These are phyloP conservation scores for Tonatia bakeri DNA, from an alignment of 2,113 vertebrate species.

Conservation along the genomic window DNA sequence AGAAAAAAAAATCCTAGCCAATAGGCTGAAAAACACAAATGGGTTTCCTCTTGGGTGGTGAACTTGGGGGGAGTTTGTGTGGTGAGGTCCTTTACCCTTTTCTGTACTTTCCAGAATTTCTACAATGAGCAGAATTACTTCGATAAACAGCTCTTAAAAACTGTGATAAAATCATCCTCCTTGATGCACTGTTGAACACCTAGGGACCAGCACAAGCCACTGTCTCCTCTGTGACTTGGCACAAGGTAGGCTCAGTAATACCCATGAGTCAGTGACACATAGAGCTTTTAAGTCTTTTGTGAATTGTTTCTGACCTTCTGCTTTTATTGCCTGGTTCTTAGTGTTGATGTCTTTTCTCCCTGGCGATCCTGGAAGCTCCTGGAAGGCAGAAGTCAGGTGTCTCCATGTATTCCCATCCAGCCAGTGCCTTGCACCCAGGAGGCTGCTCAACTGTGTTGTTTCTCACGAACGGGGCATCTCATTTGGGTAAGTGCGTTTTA, in stretches of 20 bases:
- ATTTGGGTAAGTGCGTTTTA: neutral
- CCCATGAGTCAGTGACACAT: neutral
- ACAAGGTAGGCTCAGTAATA: neutral
- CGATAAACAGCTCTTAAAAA: neutral
- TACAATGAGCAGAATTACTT: neutral
- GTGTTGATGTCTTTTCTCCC: neutral
- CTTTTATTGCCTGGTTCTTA: neutral
- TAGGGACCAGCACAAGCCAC: neutral
- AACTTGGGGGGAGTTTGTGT: neutral
- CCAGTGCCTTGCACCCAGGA: neutral
- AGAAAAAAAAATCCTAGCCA: neutral
- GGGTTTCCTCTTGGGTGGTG: neutral
- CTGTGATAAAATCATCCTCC: neutral
- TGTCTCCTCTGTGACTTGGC: neutral
- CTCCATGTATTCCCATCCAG: neutral
- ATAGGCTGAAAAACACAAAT: neutral
- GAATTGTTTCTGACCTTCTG: neutral
- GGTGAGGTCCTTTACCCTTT: neutral
- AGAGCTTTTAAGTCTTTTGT: neutral
- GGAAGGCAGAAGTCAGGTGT: neutral
- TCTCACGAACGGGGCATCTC: neutral
- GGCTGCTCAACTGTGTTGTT: neutral
- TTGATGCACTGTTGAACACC: neutral
- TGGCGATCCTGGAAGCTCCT: neutral
- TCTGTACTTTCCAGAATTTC: neutral